phyloP scores from a whole-genome alignment of 1,140 invertebrate species.

The Ceratosolen fusciceps region DNA sequence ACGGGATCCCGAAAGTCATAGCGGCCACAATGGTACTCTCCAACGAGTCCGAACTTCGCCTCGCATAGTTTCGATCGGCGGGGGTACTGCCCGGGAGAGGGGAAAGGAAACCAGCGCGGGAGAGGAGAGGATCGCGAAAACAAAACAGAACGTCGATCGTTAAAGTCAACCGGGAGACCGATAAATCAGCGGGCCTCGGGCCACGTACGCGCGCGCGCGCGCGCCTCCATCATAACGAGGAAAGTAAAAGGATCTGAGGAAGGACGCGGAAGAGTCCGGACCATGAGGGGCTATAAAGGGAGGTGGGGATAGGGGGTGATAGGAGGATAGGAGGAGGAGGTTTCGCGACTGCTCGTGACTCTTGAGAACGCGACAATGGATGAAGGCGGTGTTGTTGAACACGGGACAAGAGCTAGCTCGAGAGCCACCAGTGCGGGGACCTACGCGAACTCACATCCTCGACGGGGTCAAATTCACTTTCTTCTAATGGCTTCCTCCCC shows the following conservation, averaged over 20 bases:
- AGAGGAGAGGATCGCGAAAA: not conserved
- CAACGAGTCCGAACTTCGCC: too few species aligned
- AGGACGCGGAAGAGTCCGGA: not conserved
- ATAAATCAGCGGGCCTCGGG: constrained; percentile 32
- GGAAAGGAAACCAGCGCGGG: not conserved
- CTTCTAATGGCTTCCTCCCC: not conserved
- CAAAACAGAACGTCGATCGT: constrained; percentile 13
- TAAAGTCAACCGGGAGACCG: constrained; percentile 1
- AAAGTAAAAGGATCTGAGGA: constrained; percentile 38
- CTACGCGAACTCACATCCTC: not conserved
- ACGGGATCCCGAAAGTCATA: too few species aligned
- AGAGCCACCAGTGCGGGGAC: not conserved
- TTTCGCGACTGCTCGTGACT: not conserved
- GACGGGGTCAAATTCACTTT: constrained; percentile 5
- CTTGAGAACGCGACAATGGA: constrained; percentile 7
- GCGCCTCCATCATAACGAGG: not conserved
- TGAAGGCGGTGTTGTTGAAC: not conserved
- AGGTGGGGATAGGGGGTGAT: too few species aligned
- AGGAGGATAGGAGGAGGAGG: too few species aligned
- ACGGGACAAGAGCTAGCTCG: not conserved
- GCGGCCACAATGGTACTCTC: too few species aligned
- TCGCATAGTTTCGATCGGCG: too few species aligned
- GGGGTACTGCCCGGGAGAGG: too few species aligned
- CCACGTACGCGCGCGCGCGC: not conserved
- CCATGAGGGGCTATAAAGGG: too few species aligned